phyloP scores from a whole-genome alignment of 2,113 vertebrate species.

The Lonchura striata region DNA sequence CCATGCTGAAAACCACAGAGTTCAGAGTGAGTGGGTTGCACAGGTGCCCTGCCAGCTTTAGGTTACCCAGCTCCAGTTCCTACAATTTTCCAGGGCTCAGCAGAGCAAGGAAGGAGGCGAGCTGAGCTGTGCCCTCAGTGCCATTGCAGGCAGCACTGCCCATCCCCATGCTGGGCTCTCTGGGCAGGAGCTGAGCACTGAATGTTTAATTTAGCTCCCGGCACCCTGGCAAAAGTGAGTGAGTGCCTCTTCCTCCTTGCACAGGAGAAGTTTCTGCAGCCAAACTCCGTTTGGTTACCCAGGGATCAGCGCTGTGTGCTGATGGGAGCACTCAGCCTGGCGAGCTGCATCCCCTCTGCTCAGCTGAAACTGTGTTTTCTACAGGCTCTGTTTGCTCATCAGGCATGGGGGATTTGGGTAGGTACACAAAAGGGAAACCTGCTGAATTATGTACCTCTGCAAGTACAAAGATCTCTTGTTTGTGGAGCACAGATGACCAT shows the following conservation, averaged over 20 bases:
- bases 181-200: background rate
- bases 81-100: background rate
- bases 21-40: background rate
- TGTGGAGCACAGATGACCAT: background rate
- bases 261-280: background rate
- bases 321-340: background rate
- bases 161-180: background rate
- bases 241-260: accelerated
- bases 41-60: background rate
- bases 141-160: background rate
- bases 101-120: background rate
- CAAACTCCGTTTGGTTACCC: background rate
- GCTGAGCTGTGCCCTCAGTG: background rate
- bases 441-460: background rate
- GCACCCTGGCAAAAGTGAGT: background rate
- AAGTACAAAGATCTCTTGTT: background rate
- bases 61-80: background rate
- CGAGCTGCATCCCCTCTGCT: background rate
- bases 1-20: background rate
- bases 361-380: background rate
- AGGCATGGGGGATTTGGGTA: background rate
- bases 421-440: background rate
- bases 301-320: background rate
- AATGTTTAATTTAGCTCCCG: background rate
- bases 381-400: background rate